These are phyloP conservation scores for Lamellibrachia satsuma DNA, from an alignment of 2,888 invertebrate species.

Conservation along the genomic window DNA sequence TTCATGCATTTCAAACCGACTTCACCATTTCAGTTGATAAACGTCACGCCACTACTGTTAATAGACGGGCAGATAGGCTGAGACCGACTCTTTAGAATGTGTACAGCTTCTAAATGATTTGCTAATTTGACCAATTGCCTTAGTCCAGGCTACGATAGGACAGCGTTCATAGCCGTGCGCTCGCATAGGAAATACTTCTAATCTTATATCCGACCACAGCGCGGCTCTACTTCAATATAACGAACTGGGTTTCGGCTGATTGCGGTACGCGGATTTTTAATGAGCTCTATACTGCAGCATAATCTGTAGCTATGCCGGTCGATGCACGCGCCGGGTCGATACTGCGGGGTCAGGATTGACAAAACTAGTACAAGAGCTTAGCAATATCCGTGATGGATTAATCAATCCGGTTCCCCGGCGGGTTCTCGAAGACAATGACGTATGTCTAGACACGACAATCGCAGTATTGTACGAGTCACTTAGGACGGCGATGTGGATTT, in stretches of 20 bases:
- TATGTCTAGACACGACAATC: not conserved
- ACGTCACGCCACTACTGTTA: not conserved
- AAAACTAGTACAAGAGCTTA: not conserved
- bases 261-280: not conserved
- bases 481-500: not conserved
- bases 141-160: not conserved
- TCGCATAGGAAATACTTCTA: not conserved
- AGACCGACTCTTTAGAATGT: not conserved
- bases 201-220: not conserved
- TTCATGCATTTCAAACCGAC: too few species aligned
- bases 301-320: not conserved
- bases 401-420: not conserved
- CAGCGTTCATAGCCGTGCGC: not conserved
- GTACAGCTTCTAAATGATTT: not conserved
- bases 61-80: not conserved
- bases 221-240: not conserved
- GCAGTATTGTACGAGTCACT: not conserved
- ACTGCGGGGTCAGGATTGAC: not conserved
- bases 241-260: not conserved
- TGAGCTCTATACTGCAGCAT: not conserved
- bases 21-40: not conserved
- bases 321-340: not conserved
- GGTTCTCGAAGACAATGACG: not conserved
- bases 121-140: not conserved
- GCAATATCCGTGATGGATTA: not conserved